Conservation (phyloP, 2,797 vertebrate species). For the Mastacembelus armatus region DNA sequence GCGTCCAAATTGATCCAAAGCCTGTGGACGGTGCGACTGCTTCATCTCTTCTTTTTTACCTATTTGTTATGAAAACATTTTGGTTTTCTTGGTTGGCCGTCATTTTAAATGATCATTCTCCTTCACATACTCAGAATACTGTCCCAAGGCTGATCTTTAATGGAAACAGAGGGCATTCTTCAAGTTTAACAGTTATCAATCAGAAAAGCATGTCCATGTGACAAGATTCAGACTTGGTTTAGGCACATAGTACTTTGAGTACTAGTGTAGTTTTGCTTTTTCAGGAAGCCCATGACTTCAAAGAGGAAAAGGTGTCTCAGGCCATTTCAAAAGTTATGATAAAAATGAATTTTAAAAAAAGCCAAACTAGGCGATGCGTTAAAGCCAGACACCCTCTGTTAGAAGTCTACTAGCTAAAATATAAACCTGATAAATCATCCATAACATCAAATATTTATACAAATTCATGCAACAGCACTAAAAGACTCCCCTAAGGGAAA, state of each 20-base stretch:
- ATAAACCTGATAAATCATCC: slow-evolving; percentile 58
- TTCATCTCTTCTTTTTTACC: no score
- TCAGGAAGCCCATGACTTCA: not conserved
- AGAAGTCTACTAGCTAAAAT: slow-evolving; percentile 31
- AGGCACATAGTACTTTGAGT: slow-evolving; percentile 8
- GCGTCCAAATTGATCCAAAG: slow-evolving; percentile 51
- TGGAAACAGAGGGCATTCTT: slow-evolving; percentile 62
- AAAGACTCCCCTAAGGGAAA: slow-evolving; percentile 41
- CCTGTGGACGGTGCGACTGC: slow-evolving; percentile 31
- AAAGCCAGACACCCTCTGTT: slow-evolving; percentile 30
- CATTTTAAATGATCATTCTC: slow-evolving; percentile 16
- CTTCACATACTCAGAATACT: not conserved
- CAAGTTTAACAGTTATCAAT: slow-evolving; percentile 42
- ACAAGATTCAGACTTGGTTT: slow-evolving; percentile 27
- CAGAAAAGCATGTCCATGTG: slow-evolving; percentile 11
- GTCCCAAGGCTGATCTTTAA: slow-evolving; percentile 43
- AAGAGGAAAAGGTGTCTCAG: not conserved
- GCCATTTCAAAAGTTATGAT: not conserved
- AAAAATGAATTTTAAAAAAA: not conserved
- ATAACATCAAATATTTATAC: slow-evolving; percentile 60
- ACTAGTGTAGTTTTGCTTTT: not conserved
- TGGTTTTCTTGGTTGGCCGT: slow-evolving; percentile 29
- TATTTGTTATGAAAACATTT: slow-evolving; percentile 39
- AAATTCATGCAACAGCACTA: slow-evolving; percentile 38
- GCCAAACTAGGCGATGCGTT: not conserved